Evolutionary conservation across 2,113 vertebrate species (phyloP), one percentile per base, ranked within the genome.

Genomic region (Hassar affinis): DNA sequence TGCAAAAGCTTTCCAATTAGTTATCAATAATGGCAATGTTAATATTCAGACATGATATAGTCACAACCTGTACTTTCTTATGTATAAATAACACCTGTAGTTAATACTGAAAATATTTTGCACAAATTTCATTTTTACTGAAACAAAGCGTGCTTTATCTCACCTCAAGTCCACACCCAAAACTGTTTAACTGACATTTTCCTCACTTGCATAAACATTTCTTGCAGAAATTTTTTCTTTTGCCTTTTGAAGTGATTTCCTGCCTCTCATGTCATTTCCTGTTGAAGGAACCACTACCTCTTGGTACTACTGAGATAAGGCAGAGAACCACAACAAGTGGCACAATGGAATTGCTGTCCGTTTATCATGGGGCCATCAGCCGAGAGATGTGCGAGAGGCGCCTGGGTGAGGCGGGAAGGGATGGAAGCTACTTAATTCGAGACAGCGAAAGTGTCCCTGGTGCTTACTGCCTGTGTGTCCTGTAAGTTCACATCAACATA

Each of bases 391-490:
- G 94, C 91, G 0, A 95, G 91, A 92, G 56, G 82, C 92, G 95
- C 47, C 90, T 96, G 83, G 88, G 93, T 17, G 90, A 90, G 0
- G 90, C 87, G 0, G 95, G 95, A 14, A 85, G 84, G 15, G 94
- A 96, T 0, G 95, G 95, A 84, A 95, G 95, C 88, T 96, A 95
- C 87, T 87, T 96, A 78, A 91, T 96, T 88, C 84, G 95, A 76
- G 94, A 96, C 92, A 96, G 95, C 0, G 95, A 95, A 91, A 94
- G 82, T 18, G 82, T 95, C 52, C 92, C 94, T 0, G 94, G 93
- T 0, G 91, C 82, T 30, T 96, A 94, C 91, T 96, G 95, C 90
- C 90, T 96, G 33, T 96, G 95, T 4, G 95, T 96, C 27, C 93
- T 96, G 95, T 96, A 91, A 96, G 95, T 96, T 93, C 11, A 71